Conservation (phyloP, 2,888 invertebrate species). For the Amblyjoppa proteus region DNA sequence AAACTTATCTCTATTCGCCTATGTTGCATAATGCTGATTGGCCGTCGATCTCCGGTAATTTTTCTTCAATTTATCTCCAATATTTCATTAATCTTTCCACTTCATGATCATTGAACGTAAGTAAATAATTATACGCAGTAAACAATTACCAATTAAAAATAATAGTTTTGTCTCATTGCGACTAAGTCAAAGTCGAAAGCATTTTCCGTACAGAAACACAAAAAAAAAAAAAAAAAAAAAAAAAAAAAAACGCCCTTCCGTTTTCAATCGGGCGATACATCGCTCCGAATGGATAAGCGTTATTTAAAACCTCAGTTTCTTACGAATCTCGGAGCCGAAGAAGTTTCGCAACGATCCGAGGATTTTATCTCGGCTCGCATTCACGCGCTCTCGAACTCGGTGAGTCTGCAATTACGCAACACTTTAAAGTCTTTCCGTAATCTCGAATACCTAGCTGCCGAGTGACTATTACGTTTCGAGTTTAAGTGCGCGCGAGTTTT, state of each 20-base stretch:
- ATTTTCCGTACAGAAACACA: too few species aligned
- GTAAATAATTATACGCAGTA: background rate
- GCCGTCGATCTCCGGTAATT: background rate
- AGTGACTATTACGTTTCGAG: conserved; percentile 72
- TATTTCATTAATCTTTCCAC: too few species aligned
- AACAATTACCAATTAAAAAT: too few species aligned
- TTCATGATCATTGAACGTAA: background rate
- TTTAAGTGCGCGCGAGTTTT: conserved; percentile 64
- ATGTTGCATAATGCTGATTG: background rate
- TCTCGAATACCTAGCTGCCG: conserved; percentile 65
- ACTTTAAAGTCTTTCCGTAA: conserved; percentile 74
- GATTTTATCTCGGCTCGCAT: background rate
- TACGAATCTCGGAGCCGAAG: background rate
- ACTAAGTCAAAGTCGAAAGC: too few species aligned
- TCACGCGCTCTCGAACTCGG: conserved; percentile 64
- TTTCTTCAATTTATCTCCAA: too few species aligned
- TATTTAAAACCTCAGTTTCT: background rate
- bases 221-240: too few species aligned
- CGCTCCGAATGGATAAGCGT: background rate
- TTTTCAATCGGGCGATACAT: background rate
- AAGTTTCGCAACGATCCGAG: background rate
- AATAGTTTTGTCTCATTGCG: too few species aligned
- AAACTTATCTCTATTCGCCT: too few species aligned
- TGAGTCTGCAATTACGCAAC: conserved; percentile 72
- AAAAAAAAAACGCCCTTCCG: too few species aligned